Percentiles rank a stretch among this genome's conserved stretches.
phyloP scores from a whole-genome alignment of 2,113 vertebrate genomes.

The Penelope pileata region DNA sequence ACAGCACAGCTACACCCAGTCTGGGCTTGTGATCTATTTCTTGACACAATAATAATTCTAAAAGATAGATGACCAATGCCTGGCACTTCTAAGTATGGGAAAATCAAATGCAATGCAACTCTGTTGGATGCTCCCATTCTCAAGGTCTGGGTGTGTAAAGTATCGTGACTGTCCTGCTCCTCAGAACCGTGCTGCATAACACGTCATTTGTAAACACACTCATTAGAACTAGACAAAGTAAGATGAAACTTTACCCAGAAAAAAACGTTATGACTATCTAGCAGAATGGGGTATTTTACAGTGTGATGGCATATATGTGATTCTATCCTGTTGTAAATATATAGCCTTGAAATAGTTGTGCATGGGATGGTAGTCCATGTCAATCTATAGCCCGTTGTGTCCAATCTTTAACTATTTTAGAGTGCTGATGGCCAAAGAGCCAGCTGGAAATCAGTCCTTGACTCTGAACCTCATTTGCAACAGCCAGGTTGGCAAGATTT shows the following conservation, averaged over 20 bases:
- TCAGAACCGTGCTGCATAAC: background rate
- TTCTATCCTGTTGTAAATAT: background rate
- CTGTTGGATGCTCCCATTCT: background rate
- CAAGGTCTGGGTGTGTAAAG: fast-evolving
- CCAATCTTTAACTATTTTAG: background rate
- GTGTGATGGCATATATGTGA: too few relatives aligned
- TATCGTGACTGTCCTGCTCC: background rate
- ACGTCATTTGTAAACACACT: background rate
- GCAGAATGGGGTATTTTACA: background rate
- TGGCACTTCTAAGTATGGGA: background rate
- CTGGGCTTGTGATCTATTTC: background rate
- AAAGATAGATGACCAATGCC: background rate
- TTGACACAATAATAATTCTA: background rate
- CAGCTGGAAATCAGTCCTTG: background rate
- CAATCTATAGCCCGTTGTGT: background rate
- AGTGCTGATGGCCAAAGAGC: background rate
- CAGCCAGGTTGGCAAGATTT: background rate
- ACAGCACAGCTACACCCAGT: background rate
- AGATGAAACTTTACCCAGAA: background rate
- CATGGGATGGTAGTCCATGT: background rate
- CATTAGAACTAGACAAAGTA: background rate
- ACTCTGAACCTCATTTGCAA: background rate
- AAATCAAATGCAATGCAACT: background rate
- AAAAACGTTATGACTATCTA: background rate
- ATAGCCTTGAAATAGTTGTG: background rate